Evolutionary conservation across 2,888 invertebrate species (phyloP).

Genomic region (Oegoconia quadripuncta): DNA sequence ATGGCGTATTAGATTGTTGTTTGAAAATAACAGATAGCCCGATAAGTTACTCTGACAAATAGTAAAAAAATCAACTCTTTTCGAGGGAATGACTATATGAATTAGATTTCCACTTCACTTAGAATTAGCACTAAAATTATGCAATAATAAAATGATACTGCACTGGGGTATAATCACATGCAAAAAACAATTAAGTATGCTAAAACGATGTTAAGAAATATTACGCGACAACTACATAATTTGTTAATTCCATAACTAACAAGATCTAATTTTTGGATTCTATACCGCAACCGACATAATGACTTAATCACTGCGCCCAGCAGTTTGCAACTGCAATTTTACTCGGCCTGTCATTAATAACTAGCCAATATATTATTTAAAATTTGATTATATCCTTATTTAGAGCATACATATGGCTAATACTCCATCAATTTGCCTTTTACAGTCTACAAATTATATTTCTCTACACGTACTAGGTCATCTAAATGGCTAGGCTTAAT

Average conservation of each 20-base stretch:
- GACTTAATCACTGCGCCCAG: conserved; percentile 9
- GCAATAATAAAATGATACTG: neutral
- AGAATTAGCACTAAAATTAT: neutral
- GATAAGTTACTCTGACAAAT: too few species aligned
- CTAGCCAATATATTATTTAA: conserved; percentile 7
- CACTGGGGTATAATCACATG: too few species aligned
- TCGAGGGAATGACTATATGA: too few species aligned
- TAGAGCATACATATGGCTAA: conserved; percentile 12
- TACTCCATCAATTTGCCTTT: conserved; percentile 9
- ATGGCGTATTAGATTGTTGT: too few species aligned
- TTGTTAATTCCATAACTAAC: conserved; percentile 11
- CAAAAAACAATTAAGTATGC: neutral
- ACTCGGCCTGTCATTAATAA: conserved; percentile 2
- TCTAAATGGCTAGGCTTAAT: conserved; percentile 6
- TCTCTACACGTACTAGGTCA: conserved; percentile 7
- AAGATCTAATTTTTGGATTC: conserved; percentile 7
- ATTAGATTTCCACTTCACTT: too few species aligned
- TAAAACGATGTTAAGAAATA: neutral
- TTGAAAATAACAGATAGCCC: neutral
- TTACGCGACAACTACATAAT: conserved; percentile 7
- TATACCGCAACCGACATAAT: conserved; percentile 6
- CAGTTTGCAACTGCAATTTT: conserved; percentile 2
- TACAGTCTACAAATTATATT: conserved; percentile 3
- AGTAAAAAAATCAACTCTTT: too few species aligned
- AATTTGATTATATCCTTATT: conserved; percentile 10